Conservation (phyloP, 2,113 vertebrate species). For the Protomyctophum bolini region DNA sequence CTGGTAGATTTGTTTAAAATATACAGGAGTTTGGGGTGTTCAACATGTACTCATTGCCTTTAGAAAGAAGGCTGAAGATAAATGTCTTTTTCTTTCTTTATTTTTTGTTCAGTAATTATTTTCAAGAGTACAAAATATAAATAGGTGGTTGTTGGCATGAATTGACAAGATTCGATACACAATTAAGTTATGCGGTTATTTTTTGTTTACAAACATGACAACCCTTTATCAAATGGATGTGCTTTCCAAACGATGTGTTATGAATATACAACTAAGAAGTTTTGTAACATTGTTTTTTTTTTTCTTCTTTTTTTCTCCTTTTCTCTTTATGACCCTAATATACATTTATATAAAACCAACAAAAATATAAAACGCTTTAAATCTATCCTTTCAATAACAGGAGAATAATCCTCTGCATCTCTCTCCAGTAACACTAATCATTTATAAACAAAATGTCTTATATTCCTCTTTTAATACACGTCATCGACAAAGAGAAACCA, state of each 20-base stretch:
- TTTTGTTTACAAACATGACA: constrained; percentile 69
- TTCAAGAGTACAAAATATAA: constrained; percentile 76
- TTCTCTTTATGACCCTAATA: constrained; percentile 69
- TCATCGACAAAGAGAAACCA: constrained; percentile 56
- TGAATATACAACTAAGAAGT: constrained; percentile 74
- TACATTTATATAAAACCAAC: constrained; percentile 80
- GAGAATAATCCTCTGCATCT: constrained; percentile 39
- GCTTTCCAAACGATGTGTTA: constrained; percentile 72
- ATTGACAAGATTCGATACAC: constrained; percentile 66
- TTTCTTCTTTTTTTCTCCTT: constrained; percentile 37
- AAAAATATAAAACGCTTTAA: constrained; percentile 71
- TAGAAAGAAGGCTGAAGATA: constrained; percentile 61
- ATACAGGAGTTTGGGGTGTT: constrained; percentile 19
- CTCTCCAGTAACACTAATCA: constrained; percentile 51
- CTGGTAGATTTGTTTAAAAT: constrained; percentile 13
- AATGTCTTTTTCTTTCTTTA: constrained; percentile 42
- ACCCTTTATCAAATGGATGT: constrained; percentile 72
- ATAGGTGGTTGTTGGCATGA: constrained; percentile 64
- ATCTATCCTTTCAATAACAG: constrained; percentile 55
- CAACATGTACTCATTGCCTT: constrained; percentile 31
- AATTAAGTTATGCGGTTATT: constrained; percentile 71
- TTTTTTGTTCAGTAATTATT: constrained; percentile 10
- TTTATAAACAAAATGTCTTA: constrained; percentile 69
- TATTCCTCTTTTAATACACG: constrained; percentile 64
- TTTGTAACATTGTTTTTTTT: constrained; percentile 44